These are phyloP conservation scores for Seriola aureovittata DNA, from an alignment of 2,113 vertebrate genomes.

Conservation along the genomic window DNA sequence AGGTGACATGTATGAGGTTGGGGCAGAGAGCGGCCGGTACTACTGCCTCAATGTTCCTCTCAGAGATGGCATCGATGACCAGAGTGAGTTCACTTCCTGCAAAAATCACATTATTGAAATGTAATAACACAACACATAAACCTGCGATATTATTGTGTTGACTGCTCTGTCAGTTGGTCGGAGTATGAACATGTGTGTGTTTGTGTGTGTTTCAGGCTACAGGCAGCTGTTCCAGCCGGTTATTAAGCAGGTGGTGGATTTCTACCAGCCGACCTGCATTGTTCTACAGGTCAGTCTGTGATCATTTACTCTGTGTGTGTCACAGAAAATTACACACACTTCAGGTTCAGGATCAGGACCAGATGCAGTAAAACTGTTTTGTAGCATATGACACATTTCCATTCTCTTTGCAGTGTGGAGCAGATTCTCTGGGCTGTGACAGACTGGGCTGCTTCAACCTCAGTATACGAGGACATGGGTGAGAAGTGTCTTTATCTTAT, in stretches of 20 bases:
- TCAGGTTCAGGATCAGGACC: background rate
- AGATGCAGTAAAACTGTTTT: background rate
- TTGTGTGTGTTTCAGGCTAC: conserved; percentile 88
- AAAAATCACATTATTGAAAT: background rate
- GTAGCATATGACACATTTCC: background rate
- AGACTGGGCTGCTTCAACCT: conserved; percentile 98
- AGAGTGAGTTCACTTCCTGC: conserved; percentile 87
- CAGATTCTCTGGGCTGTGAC: conserved; percentile 97
- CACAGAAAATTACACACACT: too few species aligned
- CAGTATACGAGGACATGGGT: conserved; percentile 99
- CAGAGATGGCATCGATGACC: conserved; percentile 97
- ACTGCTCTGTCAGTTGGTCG: background rate
- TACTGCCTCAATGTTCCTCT: conserved; percentile 98
- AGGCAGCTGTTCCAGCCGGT: conserved; percentile 98
- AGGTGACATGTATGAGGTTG: conserved; percentile 99
- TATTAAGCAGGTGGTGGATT: conserved; percentile 98
- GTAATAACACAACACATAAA: too few species aligned
- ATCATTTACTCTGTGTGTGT: background rate
- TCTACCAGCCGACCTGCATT: conserved; percentile 98
- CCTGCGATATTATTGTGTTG: background rate
- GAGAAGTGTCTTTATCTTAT: conserved; percentile 58
- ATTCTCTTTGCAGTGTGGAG: conserved; percentile 89
- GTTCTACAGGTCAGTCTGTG: conserved; percentile 91
- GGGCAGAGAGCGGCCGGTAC: conserved; percentile 97
- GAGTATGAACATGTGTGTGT: background rate